Evolutionary conservation across 1,140 invertebrate species (phyloP).

Genomic region (Manduca sexta): DNA sequence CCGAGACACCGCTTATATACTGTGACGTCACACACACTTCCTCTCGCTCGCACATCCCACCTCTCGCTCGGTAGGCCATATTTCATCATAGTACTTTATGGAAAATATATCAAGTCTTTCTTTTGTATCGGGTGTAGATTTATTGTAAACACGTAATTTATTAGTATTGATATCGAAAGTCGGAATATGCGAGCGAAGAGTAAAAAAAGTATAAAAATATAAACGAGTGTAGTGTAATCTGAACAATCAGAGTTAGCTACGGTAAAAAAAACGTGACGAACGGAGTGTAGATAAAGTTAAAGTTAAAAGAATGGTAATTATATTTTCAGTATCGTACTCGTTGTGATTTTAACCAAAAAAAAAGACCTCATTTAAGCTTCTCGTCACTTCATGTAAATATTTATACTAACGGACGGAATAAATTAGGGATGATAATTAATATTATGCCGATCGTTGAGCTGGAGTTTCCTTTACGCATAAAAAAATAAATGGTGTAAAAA

Average conservation of each 20-base stretch:
- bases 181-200: constrained; percentile 3
- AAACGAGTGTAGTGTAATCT: constrained; percentile 12
- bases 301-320: constrained; percentile 22
- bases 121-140: constrained; percentile 1
- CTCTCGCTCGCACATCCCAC: constrained; percentile 6
- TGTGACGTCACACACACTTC: background rate
- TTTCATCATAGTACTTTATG: background rate
- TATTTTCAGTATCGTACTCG: constrained; percentile 59
- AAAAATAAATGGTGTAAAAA: no score
- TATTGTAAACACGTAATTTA: constrained; percentile 1
- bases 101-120: background rate
- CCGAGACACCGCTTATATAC: constrained; percentile 7
- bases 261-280: constrained; percentile 16
- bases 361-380: constrained; percentile 36
- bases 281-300: constrained; percentile 41
- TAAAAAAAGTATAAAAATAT: constrained; percentile 17
- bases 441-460: constrained; percentile 6
- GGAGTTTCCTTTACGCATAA: constrained; percentile 9
- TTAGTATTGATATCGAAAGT: constrained; percentile 1
- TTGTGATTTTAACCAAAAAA: constrained; percentile 68
- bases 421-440: constrained; percentile 8
- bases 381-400: constrained; percentile 57
- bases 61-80: no score
- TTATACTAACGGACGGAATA: constrained; percentile 12
- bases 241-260: background rate